Evolutionary conservation across 1,140 invertebrate species (phyloP), one percentile per base, ranked within the genome.

Genomic region (Drosophila sechellia): DNA sequence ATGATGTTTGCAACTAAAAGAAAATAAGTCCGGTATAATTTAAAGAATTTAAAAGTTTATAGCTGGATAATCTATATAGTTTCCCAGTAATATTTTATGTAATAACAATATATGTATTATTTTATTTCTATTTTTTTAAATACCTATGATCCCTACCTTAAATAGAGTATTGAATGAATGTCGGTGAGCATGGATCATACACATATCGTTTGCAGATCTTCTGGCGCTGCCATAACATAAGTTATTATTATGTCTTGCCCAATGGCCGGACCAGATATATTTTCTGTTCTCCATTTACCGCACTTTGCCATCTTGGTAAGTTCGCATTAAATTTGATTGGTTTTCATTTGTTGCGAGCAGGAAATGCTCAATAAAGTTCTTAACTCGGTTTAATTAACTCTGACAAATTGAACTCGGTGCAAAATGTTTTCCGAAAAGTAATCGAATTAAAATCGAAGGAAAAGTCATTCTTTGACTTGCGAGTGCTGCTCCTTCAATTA

Each of bases 181-280:
- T 35, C 58, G 57, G 58, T 53, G 27, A 27, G 13, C 25, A 25
- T 49, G 48, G 17, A 6, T 10, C 40, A 15, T 35, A 64, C 72
- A 76, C 73, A 84, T 87, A 85, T 87, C 75, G 83, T 71, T 87
- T 81, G 83, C 70, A 86, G 79, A 90, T 90, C 86, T 85, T 49
- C 72, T 65, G 72, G 63, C 57, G 61, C 55, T 61, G 59, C 59
- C 81, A 81, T 64, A 76, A 73, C 85, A 91, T 90, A 85, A 90
- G 89, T 90, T 89, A 90, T 81, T 79, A 77, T 79, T 75, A 78
- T 78, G 60, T 50, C 81, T 69, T 66, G 65, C 40, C 79, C 75
- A 75, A 69, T 86, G 71, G 66, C 72, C 55, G 55, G 20, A 11
- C 12, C 55, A 72, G 31, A 76, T 37, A 85, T 46, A 46, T 54